Evolutionary conservation across 2,888 invertebrate species (phyloP).

Genomic region (Drosophila dives): DNA sequence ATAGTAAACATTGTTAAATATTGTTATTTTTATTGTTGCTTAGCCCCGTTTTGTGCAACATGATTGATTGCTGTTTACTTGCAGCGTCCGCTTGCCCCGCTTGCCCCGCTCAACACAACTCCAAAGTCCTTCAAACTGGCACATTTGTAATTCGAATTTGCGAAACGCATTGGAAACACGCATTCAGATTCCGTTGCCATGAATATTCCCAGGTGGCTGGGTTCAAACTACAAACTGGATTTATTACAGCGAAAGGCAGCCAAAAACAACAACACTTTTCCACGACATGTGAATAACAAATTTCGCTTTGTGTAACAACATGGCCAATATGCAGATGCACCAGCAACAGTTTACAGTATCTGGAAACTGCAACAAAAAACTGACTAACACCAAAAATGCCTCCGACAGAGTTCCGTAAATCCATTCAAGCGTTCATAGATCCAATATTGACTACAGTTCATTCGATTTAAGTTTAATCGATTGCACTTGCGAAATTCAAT

Average conservation of each 20-base stretch:
- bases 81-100: constrained; percentile 28
- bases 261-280: constrained; percentile 4
- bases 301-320: neutral
- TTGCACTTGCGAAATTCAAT: neutral
- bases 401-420: neutral
- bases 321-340: constrained; percentile 3
- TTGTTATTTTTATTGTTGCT: constrained; percentile 13
- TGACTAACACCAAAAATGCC: neutral
- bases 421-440: neutral
- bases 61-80: constrained; percentile 74
- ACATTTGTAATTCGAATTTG: constrained; percentile 55
- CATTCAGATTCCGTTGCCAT: constrained; percentile 38
- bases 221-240: constrained; percentile 31
- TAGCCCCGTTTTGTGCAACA: constrained; percentile 18
- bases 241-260: constrained; percentile 31
- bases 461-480: neutral
- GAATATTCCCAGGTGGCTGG: constrained; percentile 49
- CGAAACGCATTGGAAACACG: constrained; percentile 27
- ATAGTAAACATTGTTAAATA: constrained; percentile 21
- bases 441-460: neutral
- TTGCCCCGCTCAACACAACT: neutral
- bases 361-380: neutral
- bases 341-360: neutral
- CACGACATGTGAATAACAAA: constrained; percentile 32
- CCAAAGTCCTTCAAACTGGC: constrained; percentile 16